A percentile compares a stretch with the other conserved stretches of the same genome.
Evolutionary conservation across 2,888 invertebrate genomes (phyloP).

Genomic region (Pomacea canaliculata): DNA sequence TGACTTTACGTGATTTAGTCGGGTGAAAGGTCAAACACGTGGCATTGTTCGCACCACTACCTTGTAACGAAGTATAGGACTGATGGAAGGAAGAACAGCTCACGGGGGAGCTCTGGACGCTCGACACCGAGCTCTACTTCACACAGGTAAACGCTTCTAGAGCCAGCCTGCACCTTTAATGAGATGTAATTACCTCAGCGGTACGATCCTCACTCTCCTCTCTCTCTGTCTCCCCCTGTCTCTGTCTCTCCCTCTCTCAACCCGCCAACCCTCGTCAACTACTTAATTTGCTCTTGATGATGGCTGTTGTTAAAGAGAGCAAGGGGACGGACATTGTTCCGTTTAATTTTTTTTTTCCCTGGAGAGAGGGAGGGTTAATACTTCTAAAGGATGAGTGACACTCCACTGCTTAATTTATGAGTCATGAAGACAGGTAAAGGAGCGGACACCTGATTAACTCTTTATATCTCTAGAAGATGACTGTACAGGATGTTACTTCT

Average conservation of each 20-base stretch:
- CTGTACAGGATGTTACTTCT: too few relatives aligned
- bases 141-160: too few relatives aligned
- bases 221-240: neutral
- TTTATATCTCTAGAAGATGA: too few relatives aligned
- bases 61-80: neutral
- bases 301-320: neutral
- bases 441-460: too few relatives aligned
- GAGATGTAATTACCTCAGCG: neutral
- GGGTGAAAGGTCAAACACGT: constrained; percentile 21
- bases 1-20: constrained; percentile 27
- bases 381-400: too few relatives aligned
- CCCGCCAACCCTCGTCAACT: neutral
- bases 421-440: too few relatives aligned
- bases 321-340: too few relatives aligned
- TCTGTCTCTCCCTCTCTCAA: neutral
- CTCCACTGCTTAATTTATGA: too few relatives aligned
- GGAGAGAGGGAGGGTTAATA: too few relatives aligned
- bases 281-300: constrained; percentile 10
- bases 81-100: neutral
- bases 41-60: constrained; percentile 20
- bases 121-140: too few relatives aligned
- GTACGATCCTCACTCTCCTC: neutral
- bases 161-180: neutral
- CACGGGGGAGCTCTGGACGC: too few relatives aligned
- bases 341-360: too few relatives aligned